Conservation (phyloP, 2,888 invertebrate genomes). For the Plagodis pulveraria region DNA sequence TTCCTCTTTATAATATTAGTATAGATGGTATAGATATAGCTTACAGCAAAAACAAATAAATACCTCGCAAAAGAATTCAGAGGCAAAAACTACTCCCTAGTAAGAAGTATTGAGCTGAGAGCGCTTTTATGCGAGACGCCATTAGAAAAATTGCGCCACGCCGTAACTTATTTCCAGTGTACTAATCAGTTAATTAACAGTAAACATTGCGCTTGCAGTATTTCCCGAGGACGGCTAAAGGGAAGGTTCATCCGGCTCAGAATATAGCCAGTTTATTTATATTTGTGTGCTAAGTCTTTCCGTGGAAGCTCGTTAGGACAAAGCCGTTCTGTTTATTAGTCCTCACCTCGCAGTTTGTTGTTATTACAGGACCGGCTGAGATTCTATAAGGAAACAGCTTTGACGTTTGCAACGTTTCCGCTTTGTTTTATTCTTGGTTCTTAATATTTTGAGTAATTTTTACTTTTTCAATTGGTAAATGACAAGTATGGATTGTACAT, state of each 20-base stretch:
- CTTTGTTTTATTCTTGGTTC: constrained; percentile 1
- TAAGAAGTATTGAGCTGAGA: background rate
- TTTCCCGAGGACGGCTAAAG: constrained; percentile 51
- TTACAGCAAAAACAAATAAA: too few relatives aligned
- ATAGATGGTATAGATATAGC: too few relatives aligned
- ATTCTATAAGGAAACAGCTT: constrained; percentile 45
- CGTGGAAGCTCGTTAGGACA: constrained; percentile 65
- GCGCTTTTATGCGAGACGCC: background rate
- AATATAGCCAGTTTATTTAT: constrained; percentile 58
- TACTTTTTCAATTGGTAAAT: background rate
- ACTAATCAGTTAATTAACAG: constrained; percentile 54
- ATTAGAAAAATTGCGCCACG: background rate
- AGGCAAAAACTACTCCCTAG: too few relatives aligned
- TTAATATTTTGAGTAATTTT: constrained; percentile 1
- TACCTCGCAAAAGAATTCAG: too few relatives aligned
- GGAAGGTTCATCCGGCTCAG: constrained; percentile 44
- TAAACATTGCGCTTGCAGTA: constrained; percentile 43
- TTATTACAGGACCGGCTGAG: constrained; percentile 54
- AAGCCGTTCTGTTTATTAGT: constrained; percentile 65
- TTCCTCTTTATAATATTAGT: too few relatives aligned
- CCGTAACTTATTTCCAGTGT: constrained; percentile 8
- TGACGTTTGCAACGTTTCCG: constrained; percentile 13
- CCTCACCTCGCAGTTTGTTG: constrained; percentile 62
- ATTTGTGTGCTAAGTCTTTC: constrained; percentile 37
- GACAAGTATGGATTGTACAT: too few relatives aligned